Percentiles rank a stretch among this genome's conserved stretches.
These are phyloP conservation scores for Brachypterus glaber DNA, from an alignment of 2,888 invertebrate species.

Conservation along the genomic window DNA sequence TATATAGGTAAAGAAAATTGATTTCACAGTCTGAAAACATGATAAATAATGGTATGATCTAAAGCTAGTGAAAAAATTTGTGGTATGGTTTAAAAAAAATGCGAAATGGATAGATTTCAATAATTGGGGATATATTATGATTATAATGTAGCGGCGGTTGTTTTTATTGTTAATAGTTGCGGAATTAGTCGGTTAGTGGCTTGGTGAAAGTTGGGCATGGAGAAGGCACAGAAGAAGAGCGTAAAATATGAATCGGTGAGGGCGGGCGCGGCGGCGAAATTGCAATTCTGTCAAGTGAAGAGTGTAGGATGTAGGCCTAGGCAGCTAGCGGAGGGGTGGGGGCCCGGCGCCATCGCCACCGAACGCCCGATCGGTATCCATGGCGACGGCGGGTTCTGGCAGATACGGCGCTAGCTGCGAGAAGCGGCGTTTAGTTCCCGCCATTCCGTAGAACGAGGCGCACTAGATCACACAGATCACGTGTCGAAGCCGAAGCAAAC, in stretches of 20 bases:
- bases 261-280: constrained; percentile 17
- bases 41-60: too few relatives aligned
- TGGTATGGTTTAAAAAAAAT: constrained; percentile 17
- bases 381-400: constrained; percentile 38
- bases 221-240: neutral
- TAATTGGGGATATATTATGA: too few relatives aligned
- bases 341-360: constrained; percentile 38
- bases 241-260: neutral
- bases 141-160: too few relatives aligned
- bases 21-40: too few relatives aligned
- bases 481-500: constrained; percentile 17
- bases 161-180: constrained; percentile 41
- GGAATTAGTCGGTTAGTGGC: constrained; percentile 29
- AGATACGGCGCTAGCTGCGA: constrained; percentile 27
- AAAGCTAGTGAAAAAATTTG: too few relatives aligned
- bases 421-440: constrained; percentile 33
- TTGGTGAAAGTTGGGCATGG: constrained; percentile 21
- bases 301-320: constrained; percentile 30
- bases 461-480: constrained; percentile 32
- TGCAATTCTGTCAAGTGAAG: constrained; percentile 27
- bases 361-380: constrained; percentile 38
- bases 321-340: constrained; percentile 33
- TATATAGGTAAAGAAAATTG: too few relatives aligned
- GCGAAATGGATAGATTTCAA: too few relatives aligned
- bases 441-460: constrained; percentile 41